Base-by-base conservation (phyloP, 1,140 invertebrate genomes). In the Piezodorus guildinii region DNA sequence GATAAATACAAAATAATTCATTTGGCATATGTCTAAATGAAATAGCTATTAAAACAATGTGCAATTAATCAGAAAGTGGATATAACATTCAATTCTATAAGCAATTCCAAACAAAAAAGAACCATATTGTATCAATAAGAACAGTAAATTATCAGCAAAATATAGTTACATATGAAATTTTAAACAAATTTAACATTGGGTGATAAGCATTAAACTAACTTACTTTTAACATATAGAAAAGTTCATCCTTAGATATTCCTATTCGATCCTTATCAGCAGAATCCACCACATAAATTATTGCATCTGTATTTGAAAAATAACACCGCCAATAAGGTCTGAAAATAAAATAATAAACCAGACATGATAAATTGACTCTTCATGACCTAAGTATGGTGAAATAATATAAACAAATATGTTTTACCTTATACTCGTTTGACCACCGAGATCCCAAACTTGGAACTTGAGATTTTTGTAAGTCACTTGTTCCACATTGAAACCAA, bases 221-320 rank as follows among this genome's bases (percentile, higher is more conserved):
- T 78, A 91, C 91, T 78, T 93, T 86, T 73, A 98, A 81, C 95
- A 98, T 98, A 70, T 93, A 91, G 65, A 96, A 83, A 60, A 99
- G 79, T 77, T 98, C 96, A 78, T 98, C 92, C 84, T 98, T 98
- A 46, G 94, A 97, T 77, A 98, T 97, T 64, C 94, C 94, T 81
- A 99, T 96, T 78, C 97, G 81, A 80, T 99, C 96, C 75, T 90
- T 85, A 77, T 99, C 97, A 67, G 94, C 95, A 62, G 95, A 98
- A 76, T 99, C 97, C 49, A 99, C 96, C 45, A 99, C 96, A 79
- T 98, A 99, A 72, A 99, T 97, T 72, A 99, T 97, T 71, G 96
- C 96, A 82, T 99, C 96, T 74, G 96, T 99, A 77, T 99, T 99
- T 62, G 94, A 95, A 77, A 97, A 99, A 77, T 99, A 99, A 83